Evolutionary conservation across 2,888 invertebrate species (phyloP).

Genomic region (Lissonota sp.): DNA sequence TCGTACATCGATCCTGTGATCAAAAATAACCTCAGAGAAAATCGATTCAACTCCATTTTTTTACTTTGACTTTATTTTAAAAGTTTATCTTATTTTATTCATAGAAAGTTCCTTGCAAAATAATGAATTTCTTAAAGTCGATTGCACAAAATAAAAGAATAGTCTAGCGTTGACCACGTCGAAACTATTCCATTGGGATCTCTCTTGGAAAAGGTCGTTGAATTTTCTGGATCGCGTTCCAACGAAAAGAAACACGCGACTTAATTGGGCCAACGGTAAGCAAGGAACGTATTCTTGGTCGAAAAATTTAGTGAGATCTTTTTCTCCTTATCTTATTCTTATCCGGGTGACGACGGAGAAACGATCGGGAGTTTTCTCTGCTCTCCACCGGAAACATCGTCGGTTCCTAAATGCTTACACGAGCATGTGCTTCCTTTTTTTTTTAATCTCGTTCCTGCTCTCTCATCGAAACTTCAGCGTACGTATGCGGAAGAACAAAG

Average conservation of each 20-base stretch:
- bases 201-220: constrained; percentile 61
- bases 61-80: too few species aligned
- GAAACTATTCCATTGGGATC: constrained; percentile 61
- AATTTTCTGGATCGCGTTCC: constrained; percentile 64
- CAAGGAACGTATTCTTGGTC: constrained; percentile 60
- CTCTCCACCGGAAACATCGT: constrained; percentile 73
- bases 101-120: too few species aligned
- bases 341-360: constrained; percentile 72
- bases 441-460: constrained; percentile 8
- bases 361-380: constrained; percentile 49
- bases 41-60: too few species aligned
- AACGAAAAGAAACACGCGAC: constrained; percentile 66
- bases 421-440: constrained; percentile 41
- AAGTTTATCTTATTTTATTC: too few species aligned
- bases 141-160: neutral
- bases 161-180: constrained; percentile 52
- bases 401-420: constrained; percentile 71
- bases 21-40: neutral
- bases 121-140: neutral
- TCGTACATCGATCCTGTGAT: neutral
- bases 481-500: constrained; percentile 66
- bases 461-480: constrained; percentile 21
- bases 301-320: constrained; percentile 65
- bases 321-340: constrained; percentile 75
- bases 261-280: constrained; percentile 76